These are phyloP conservation scores for Epinotia ramella DNA, from an alignment of 2,888 invertebrate genomes.

Conservation along the genomic window DNA sequence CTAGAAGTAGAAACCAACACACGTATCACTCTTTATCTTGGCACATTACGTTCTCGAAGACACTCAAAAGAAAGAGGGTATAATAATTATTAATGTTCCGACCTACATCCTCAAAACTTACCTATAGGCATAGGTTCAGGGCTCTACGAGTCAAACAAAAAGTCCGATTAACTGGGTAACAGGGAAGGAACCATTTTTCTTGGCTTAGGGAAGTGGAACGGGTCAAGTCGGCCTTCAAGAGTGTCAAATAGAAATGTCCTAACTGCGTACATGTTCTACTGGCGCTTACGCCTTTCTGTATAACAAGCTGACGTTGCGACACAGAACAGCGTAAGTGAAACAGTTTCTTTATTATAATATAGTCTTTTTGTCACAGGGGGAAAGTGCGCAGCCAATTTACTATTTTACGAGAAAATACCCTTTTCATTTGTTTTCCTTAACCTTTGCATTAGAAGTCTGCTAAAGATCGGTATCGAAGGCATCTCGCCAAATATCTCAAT, in stretches of 20 bases:
- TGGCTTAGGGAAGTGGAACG: conserved; percentile 30
- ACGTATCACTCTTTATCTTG: conserved; percentile 33
- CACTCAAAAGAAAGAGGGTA: conserved; percentile 37
- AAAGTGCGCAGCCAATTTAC: conserved; percentile 30
- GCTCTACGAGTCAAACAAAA: conserved; percentile 43
- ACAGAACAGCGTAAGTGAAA: background rate
- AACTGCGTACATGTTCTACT: background rate
- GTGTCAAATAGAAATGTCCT: background rate
- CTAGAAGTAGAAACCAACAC: conserved; percentile 8
- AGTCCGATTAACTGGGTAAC: conserved; percentile 43
- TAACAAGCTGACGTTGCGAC: background rate
- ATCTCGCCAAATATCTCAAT: background rate
- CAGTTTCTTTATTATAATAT: background rate
- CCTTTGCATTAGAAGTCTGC: conserved; percentile 1
- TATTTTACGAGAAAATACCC: conserved; percentile 29
- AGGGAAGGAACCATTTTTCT: conserved; percentile 41
- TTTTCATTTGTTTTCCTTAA: conserved; percentile 25
- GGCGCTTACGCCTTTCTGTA: background rate
- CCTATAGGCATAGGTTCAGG: conserved; percentile 8
- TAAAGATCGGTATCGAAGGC: background rate
- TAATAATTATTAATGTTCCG: conserved; percentile 40
- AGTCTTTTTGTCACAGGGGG: conserved; percentile 1
- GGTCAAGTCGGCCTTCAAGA: conserved; percentile 30
- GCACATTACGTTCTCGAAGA: conserved; percentile 27
- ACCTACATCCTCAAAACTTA: conserved; percentile 40